Conservation (phyloP, 2,888 invertebrate species). For the Scaptodrosophila latifasciaeformis region DNA sequence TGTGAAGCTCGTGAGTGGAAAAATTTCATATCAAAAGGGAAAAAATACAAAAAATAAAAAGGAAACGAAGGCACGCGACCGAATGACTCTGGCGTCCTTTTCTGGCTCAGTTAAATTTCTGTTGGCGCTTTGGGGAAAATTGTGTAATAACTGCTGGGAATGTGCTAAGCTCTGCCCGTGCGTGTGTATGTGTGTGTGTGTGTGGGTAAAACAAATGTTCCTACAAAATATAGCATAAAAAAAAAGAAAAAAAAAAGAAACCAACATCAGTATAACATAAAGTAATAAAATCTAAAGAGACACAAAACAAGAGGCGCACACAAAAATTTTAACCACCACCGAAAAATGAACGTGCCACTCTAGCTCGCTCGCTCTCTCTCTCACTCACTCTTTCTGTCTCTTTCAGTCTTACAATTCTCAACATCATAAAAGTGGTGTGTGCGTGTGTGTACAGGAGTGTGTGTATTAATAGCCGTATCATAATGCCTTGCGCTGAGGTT, state of each 20-base stretch:
- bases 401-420: too few species aligned
- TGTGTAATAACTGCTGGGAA: slow-evolving; percentile 64
- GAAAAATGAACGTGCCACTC: slow-evolving; percentile 43
- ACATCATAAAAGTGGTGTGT: too few species aligned
- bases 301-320: slow-evolving; percentile 61
- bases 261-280: slow-evolving; percentile 47
- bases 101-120: slow-evolving; percentile 28
- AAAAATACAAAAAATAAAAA: neutral
- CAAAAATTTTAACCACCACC: slow-evolving; percentile 57
- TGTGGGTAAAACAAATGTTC: slow-evolving; percentile 55
- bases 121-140: slow-evolving; percentile 60
- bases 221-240: slow-evolving; percentile 31
- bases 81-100: slow-evolving; percentile 11
- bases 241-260: neutral
- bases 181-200: neutral
- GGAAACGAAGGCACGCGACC: slow-evolving; percentile 26
- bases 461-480: slow-evolving; percentile 56
- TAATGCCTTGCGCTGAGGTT: slow-evolving; percentile 53
- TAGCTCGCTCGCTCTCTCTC: slow-evolving; percentile 6
- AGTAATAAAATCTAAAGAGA: slow-evolving; percentile 66
- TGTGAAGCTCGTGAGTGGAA: slow-evolving; percentile 60
- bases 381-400: slow-evolving; percentile 21
- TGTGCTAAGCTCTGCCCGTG: slow-evolving; percentile 56
- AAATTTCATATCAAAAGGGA: slow-evolving; percentile 58
- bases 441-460: slow-evolving; percentile 17